These are phyloP conservation scores for Drosophila dives DNA, from an alignment of 2,888 invertebrate species.

Conservation along the genomic window DNA sequence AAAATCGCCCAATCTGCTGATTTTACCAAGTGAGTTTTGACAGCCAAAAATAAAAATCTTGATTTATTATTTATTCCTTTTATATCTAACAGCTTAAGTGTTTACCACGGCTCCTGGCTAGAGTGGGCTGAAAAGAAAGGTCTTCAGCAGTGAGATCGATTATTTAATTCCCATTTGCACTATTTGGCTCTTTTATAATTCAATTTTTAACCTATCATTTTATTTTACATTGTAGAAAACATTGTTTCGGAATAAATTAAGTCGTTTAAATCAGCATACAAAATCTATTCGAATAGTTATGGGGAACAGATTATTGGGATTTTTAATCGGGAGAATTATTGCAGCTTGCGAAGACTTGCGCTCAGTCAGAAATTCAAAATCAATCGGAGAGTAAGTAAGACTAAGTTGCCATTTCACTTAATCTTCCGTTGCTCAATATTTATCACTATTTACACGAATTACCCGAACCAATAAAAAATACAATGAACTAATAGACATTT, in stretches of 20 bases:
- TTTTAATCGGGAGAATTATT: not conserved
- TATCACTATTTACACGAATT: not conserved
- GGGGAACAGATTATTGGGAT: not conserved
- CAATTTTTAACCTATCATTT: constrained; percentile 11
- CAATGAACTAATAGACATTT: not conserved
- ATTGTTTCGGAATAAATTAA: constrained; percentile 51
- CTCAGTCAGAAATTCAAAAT: too few species aligned
- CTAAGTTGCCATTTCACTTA: not conserved
- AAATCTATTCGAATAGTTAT: not conserved
- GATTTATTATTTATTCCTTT: not conserved
- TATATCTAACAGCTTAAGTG: constrained; percentile 35
- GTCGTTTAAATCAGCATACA: constrained; percentile 4
- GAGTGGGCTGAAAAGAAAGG: constrained; percentile 68
- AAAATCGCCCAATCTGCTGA: constrained; percentile 49
- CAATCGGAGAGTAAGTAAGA: too few species aligned
- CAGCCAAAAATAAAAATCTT: not conserved
- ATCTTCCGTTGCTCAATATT: not conserved
- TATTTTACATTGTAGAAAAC: constrained; percentile 8
- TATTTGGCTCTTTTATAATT: constrained; percentile 11
- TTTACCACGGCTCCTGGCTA: constrained; percentile 67
- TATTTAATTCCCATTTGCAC: not conserved
- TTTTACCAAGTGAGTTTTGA: constrained; percentile 52
- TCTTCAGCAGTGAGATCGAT: constrained; percentile 25
- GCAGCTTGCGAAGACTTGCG: not conserved
- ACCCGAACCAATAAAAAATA: not conserved